These are phyloP conservation scores for Lochmaea capreae DNA, from an alignment of 2,888 invertebrate species.

Conservation along the genomic window DNA sequence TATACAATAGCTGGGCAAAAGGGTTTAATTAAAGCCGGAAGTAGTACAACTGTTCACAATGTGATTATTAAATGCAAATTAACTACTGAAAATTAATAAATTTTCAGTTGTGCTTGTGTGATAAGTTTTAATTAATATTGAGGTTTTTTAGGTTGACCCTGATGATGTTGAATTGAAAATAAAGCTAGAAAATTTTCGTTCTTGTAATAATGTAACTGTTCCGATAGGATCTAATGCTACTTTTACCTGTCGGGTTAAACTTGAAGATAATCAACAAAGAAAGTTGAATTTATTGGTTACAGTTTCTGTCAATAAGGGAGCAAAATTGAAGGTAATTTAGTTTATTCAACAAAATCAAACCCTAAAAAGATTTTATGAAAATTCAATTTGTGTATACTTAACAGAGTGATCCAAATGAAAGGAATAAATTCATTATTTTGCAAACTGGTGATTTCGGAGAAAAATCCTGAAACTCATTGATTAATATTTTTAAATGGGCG, in stretches of 20 bases:
- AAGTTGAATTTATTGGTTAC: slow-evolving; percentile 80
- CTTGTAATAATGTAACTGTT: slow-evolving; percentile 56
- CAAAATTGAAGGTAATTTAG: slow-evolving; percentile 60
- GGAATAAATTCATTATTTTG: too few relatives aligned
- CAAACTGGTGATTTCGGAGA: too few relatives aligned
- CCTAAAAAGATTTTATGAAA: not conserved
- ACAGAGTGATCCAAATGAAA: too few relatives aligned
- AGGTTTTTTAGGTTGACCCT: slow-evolving; percentile 73
- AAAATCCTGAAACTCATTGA: too few relatives aligned
- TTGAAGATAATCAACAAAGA: slow-evolving; percentile 80
- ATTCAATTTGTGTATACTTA: too few relatives aligned
- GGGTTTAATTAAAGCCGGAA: slow-evolving; percentile 60
- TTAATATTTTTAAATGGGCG: too few relatives aligned
- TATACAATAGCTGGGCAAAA: slow-evolving; percentile 68
- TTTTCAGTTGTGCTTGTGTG: not conserved
- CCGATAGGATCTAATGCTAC: slow-evolving; percentile 56
- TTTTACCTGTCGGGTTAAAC: slow-evolving; percentile 68
- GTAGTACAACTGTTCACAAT: slow-evolving; percentile 56
- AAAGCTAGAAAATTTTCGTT: slow-evolving; percentile 84
- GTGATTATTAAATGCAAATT: slow-evolving; percentile 49
- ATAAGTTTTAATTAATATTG: not conserved
- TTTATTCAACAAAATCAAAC: not conserved
- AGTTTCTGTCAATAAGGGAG: slow-evolving; percentile 59
- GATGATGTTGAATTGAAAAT: slow-evolving; percentile 81
- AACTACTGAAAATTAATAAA: not conserved